Percentiles rank a stretch among this genome's conserved stretches.
phyloP scores from a whole-genome alignment of 2,113 vertebrate genomes.

The Vidua chalybeata region DNA sequence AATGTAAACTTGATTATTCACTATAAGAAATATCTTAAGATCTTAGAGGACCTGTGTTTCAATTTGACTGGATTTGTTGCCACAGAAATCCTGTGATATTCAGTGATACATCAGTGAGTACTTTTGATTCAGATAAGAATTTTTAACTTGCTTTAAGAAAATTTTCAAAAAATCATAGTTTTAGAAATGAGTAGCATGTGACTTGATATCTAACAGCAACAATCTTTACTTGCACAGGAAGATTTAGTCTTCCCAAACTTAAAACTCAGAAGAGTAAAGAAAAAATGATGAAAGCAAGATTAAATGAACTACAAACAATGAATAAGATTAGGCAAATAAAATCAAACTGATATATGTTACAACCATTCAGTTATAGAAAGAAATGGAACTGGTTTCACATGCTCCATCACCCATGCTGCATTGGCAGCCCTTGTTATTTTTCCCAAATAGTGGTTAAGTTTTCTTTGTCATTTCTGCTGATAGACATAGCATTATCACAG shows the following conservation, averaged over 20 bases:
- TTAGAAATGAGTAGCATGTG: not conserved
- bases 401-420: not conserved
- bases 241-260: not conserved
- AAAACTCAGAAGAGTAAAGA: not conserved
- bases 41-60: not conserved
- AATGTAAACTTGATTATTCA: not conserved
- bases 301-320: not conserved
- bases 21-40: not conserved
- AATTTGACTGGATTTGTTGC: not conserved
- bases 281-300: not conserved
- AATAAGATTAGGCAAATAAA: not conserved
- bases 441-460: not conserved
- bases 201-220: not conserved
- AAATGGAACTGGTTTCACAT: not conserved
- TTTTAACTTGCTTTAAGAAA: not conserved
- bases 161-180: not conserved
- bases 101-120: not conserved
- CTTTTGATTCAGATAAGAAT: not conserved
- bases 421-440: not conserved
- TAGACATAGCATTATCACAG: not conserved
- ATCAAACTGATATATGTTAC: not conserved
- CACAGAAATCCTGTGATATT: not conserved
- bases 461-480: not conserved
- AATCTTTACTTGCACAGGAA: not conserved
- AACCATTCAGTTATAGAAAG: not conserved